Evolutionary conservation across 2,888 invertebrate genomes (phyloP), one percentile per base, ranked within the genome.

Genomic region (Cataglyphis rosenhaueri): DNA sequence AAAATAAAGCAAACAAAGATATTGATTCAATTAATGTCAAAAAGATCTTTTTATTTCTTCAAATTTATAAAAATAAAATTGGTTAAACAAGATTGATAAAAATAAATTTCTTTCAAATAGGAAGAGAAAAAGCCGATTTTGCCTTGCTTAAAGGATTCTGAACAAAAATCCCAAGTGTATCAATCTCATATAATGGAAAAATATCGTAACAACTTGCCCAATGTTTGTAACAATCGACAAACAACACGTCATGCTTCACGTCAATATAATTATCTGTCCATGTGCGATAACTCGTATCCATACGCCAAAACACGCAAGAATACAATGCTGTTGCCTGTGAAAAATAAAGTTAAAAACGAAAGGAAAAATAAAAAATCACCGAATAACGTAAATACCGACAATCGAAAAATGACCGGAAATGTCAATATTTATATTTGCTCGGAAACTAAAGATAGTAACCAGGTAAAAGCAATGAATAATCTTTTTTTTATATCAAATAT

Each of bases 391-490:
- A 85, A 82, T 48, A 84, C 87, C 0, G 92, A 93, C 66, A 91
- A 93, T 84, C 92, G 92, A 44, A 85, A 84, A 10, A 92, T 93
- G 92, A 93, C 92, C 0, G 92, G 93, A 21, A 92, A 92, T 55
- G 91, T 93, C 3, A 93, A 93, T 62, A 93, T 93, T 35, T 93
- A 93, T 81, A 93, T 93, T n/a, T 93, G 92, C 29, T 93, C 92
- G 4, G 92, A 93, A 62, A 86, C 90, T 0, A 88, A 82, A 8
- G 91, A 91, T 0, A 91, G 86, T 29, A 15, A 61, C 10, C 85
- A 85, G 70, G 89, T 89, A 84, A 59, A n/a, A n/a, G n/a, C 32
- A 4, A 44, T 44, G 15, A 70, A 9, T 35, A 41, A 61, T 48
- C 5, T 41, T 38, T 29, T 29, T 29, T 29, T 29, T 52, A 52